Percentiles rank a stretch among this genome's conserved stretches.
These are phyloP conservation scores for Abramis brama DNA, from an alignment of 2,113 vertebrate genomes.

Conservation along the genomic window DNA sequence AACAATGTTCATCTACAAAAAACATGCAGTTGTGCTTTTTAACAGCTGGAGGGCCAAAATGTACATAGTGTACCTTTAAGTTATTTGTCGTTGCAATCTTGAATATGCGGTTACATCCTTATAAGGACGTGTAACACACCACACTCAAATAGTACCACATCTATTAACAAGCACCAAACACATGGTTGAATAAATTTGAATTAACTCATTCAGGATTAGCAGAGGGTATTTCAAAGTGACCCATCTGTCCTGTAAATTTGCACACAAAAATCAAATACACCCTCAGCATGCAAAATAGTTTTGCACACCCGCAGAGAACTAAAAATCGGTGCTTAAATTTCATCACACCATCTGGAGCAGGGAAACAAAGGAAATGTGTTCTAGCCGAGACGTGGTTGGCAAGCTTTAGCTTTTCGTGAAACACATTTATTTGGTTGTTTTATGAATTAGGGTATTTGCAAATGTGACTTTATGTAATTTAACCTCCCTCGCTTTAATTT, in stretches of 20 bases:
- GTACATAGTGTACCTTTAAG: too few species aligned
- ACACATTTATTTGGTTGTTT: not conserved
- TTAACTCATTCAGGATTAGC: not conserved
- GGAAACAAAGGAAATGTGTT: not conserved
- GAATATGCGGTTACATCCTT: not conserved
- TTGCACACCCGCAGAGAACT: not conserved
- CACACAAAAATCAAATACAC: not conserved
- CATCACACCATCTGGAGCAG: conserved; percentile 10
- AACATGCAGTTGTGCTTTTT: too few species aligned
- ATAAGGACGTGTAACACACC: conserved; percentile 54
- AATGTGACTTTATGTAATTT: not conserved
- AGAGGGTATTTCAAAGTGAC: conserved; percentile 13
- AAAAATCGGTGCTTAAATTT: not conserved
- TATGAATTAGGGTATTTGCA: not conserved
- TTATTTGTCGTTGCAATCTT: not conserved
- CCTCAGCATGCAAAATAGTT: not conserved
- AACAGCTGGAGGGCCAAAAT: too few species aligned
- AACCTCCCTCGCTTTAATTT: not conserved
- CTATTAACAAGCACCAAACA: not conserved
- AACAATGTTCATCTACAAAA: too few species aligned
- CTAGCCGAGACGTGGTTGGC: not conserved
- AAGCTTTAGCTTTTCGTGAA: not conserved
- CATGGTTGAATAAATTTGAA: not conserved
- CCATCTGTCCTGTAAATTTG: conserved; percentile 18
- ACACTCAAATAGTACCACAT: not conserved